Evolutionary conservation across 2,797 vertebrate genomes (phyloP).

Genomic region (Pristis pectinata): DNA sequence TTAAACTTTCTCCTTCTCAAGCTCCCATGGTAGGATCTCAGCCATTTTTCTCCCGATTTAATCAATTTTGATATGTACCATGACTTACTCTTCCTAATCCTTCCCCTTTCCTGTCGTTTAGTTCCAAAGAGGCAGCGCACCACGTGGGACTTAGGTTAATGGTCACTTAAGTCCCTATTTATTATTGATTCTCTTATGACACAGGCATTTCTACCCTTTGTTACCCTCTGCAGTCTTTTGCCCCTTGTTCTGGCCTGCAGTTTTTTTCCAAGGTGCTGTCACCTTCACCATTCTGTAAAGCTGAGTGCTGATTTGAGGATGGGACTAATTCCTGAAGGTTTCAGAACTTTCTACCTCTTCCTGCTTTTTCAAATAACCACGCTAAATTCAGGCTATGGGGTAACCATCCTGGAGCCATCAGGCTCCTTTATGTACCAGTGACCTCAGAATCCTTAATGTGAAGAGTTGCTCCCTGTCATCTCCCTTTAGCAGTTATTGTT

Average conservation of each 20-base stretch:
- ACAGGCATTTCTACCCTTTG: neutral
- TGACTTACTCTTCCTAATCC: neutral
- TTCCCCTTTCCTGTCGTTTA: neutral
- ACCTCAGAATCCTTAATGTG: too few species aligned
- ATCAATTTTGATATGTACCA: neutral
- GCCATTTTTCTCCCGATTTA: neutral
- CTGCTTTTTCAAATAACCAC: neutral
- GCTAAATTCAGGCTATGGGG: too few species aligned
- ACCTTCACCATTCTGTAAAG: neutral
- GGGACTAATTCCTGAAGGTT: neutral
- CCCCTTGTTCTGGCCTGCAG: accelerated
- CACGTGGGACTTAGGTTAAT: neutral
- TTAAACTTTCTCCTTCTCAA: neutral
- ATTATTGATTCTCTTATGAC: neutral
- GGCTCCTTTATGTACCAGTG: too few species aligned
- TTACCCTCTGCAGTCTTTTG: neutral
- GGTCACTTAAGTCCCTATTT: neutral
- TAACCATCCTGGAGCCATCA: too few species aligned
- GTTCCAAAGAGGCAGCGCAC: neutral
- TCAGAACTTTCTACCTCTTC: neutral
- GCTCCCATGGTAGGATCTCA: neutral
- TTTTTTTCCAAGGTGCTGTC: neutral
- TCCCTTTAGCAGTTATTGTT: too few species aligned
- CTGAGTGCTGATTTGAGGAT: neutral
- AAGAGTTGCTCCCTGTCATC: too few species aligned